A percentile compares a stretch with the other conserved stretches of the same genome.
Conservation (phyloP, 2,113 vertebrate species). For the Centropus bengalensis region DNA sequence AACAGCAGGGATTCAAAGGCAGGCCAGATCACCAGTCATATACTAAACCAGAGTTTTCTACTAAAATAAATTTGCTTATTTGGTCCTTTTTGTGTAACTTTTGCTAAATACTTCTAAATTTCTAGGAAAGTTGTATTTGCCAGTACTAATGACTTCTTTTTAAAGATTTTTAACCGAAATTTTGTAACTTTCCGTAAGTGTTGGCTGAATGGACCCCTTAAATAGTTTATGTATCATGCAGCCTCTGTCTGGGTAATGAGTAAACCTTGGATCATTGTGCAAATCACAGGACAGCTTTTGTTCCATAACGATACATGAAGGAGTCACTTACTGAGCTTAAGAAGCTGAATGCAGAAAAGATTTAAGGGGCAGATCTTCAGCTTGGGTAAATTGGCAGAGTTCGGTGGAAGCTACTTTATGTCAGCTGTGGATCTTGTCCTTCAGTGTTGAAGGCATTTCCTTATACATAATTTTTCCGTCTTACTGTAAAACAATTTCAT, state of each 20-base stretch:
- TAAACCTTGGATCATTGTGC: slow-evolving; percentile 48
- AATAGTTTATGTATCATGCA: slow-evolving; percentile 64
- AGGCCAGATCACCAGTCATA: not conserved
- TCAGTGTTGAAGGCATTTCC: slow-evolving; percentile 71
- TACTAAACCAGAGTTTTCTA: slow-evolving; percentile 70
- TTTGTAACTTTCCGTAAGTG: slow-evolving; percentile 67
- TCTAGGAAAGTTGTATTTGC: slow-evolving; percentile 71
- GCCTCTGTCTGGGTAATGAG: slow-evolving; percentile 70
- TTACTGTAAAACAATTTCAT: slow-evolving; percentile 74
- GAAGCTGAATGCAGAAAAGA: slow-evolving; percentile 67
- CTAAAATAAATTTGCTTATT: slow-evolving; percentile 67
- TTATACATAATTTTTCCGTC: slow-evolving; percentile 69
- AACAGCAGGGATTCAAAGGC: not conserved
- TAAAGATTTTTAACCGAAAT: slow-evolving; percentile 66
- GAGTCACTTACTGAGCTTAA: slow-evolving; percentile 66
- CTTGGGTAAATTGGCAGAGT: slow-evolving; percentile 30
- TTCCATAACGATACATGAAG: slow-evolving; percentile 58
- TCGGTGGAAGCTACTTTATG: slow-evolving; percentile 45
- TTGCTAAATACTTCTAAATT: slow-evolving; percentile 80
- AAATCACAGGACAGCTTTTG: not conserved
- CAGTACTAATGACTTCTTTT: slow-evolving; percentile 61
- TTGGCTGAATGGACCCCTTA: slow-evolving; percentile 64
- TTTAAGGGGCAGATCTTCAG: slow-evolving; percentile 62
- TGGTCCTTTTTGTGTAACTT: slow-evolving; percentile 77
- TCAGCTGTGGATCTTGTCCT: slow-evolving; percentile 62